These are phyloP conservation scores for Drosophila hydei DNA, from an alignment of 1,140 invertebrate species.

Conservation along the genomic window DNA sequence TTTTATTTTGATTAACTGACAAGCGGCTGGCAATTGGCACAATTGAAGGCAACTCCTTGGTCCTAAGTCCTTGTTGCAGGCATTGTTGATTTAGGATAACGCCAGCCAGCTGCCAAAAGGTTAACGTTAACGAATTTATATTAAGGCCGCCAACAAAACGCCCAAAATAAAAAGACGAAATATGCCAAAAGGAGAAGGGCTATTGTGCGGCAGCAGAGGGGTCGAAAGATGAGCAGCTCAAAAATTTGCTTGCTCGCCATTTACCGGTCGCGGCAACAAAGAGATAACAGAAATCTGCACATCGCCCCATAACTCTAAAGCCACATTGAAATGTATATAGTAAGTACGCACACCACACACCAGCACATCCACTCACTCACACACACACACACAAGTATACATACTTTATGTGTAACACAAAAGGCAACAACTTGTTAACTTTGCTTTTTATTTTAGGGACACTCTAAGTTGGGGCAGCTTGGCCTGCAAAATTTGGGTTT, in stretches of 20 bases:
- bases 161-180: conserved; percentile 18
- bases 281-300: conserved; percentile 45
- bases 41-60: conserved; percentile 60
- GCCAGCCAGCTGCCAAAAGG: conserved; percentile 67
- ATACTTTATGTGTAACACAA: conserved; percentile 34
- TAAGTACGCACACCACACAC: conserved; percentile 13
- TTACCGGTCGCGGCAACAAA: conserved; percentile 31
- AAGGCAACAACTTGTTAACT: conserved; percentile 74
- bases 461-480: conserved; percentile 10
- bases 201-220: conserved; percentile 11
- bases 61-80: conserved; percentile 34
- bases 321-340: conserved; percentile 42
- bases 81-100: conserved; percentile 81
- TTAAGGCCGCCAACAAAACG: conserved; percentile 44
- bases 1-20: conserved; percentile 81
- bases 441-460: conserved; percentile 72
- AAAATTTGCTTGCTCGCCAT: conserved; percentile 65
- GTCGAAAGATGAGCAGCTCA: conserved; percentile 61
- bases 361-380: conserved; percentile 3
- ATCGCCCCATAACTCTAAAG: conserved; percentile 41
- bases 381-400: conserved; percentile 11
- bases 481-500: conserved; percentile 21
- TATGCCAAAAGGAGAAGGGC: not conserved
- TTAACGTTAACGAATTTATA: conserved; percentile 76
- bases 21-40: conserved; percentile 77